Conservation (phyloP, 2,113 vertebrate genomes). For the Chitala chitala region DNA sequence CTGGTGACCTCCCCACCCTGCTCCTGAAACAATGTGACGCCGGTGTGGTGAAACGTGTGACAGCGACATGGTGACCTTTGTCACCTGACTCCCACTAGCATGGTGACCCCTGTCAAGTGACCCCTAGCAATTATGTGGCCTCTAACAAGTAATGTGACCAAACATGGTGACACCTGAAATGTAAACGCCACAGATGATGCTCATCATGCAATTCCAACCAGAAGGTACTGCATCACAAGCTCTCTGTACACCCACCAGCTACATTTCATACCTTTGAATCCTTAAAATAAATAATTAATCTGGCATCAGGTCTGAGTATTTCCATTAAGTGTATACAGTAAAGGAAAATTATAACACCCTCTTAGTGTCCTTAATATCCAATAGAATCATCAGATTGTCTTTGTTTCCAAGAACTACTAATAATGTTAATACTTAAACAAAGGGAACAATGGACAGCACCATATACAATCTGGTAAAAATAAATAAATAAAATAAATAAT, state of each 20-base stretch:
- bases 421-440: no score
- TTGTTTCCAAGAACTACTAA: no score
- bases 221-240: no score
- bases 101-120: not conserved
- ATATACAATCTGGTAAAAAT: not conserved
- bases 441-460: not conserved
- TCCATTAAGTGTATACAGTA: no score
- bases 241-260: not conserved
- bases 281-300: not conserved
- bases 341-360: no score
- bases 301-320: no score
- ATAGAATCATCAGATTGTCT: not conserved
- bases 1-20: conserved; percentile 68
- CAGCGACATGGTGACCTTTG: not conserved
- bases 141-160: no score
- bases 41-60: not conserved
- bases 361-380: no score
- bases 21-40: conserved; percentile 61
- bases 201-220: no score
- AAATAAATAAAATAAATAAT: not conserved
- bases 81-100: not conserved
- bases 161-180: no score
- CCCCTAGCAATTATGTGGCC: not conserved
- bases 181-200: no score
- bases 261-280: not conserved